Percentiles rank a stretch among this genome's conserved stretches.
phyloP scores from a whole-genome alignment of 2,797 vertebrate species.

The Eulemur rubriventer region DNA sequence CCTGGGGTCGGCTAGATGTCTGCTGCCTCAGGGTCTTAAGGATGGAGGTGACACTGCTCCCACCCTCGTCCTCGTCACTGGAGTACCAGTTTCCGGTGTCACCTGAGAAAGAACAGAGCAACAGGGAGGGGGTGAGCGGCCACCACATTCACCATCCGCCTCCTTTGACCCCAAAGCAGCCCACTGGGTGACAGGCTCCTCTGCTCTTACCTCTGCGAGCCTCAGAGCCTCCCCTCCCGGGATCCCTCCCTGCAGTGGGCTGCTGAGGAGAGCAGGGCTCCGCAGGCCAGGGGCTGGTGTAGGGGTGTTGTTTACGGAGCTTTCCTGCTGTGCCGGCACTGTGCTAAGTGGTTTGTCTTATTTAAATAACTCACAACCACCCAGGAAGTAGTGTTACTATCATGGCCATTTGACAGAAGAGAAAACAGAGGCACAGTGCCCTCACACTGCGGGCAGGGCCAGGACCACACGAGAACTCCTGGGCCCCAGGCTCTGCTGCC shows the following conservation, averaged over 20 bases:
- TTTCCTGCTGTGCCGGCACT: background rate
- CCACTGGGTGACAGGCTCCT: background rate
- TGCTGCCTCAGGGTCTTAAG: slow-evolving; percentile 95
- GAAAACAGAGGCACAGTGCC: background rate
- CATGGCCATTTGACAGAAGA: background rate
- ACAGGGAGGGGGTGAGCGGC: background rate
- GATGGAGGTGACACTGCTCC: slow-evolving; percentile 95
- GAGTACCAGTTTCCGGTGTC: slow-evolving; percentile 98
- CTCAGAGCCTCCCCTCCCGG: background rate
- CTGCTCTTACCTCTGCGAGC: background rate
- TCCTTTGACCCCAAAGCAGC: background rate
- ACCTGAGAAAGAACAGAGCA: slow-evolving; percentile 82
- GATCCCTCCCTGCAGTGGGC: accelerated
- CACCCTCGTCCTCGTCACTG: slow-evolving; percentile 96
- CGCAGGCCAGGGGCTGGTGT: background rate
- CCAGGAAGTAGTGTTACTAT: background rate
- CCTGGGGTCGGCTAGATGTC: slow-evolving; percentile 84
- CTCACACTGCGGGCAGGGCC: too few species aligned
- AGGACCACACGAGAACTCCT: background rate
- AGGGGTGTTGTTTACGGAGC: background rate
- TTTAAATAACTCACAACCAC: background rate
- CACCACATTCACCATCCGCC: too few species aligned
- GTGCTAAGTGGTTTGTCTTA: background rate
- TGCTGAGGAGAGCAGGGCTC: background rate
- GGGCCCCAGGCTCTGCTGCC: background rate